A percentile compares a stretch with the other conserved stretches of the same genome.
These are phyloP conservation scores for Phalacrocorax carbo DNA, from an alignment of 2,113 vertebrate species.

Conservation along the genomic window DNA sequence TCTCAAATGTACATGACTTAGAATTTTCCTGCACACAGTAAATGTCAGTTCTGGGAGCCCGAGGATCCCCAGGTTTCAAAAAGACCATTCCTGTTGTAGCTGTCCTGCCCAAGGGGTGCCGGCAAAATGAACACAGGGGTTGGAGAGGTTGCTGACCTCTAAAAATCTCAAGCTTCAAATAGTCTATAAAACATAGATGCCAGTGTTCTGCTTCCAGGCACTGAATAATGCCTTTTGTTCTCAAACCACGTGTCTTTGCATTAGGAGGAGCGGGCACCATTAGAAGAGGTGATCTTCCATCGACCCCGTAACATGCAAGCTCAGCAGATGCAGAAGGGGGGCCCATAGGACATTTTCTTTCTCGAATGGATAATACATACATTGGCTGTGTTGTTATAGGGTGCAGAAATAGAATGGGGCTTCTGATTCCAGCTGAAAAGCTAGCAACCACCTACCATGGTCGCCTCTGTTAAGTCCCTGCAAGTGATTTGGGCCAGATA, in stretches of 20 bases:
- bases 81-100: background rate
- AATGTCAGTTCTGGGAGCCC: background rate
- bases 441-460: fast-evolving
- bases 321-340: constrained; percentile 1
- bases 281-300: background rate
- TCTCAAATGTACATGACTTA: background rate
- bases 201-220: constrained; percentile 29
- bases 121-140: background rate
- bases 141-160: constrained; percentile 51
- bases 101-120: constrained; percentile 23
- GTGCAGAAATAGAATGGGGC: background rate
- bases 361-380: background rate
- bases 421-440: background rate
- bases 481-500: background rate
- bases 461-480: background rate
- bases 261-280: background rate
- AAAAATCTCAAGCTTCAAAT: constrained; percentile 57
- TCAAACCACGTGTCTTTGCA: background rate
- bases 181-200: constrained; percentile 45
- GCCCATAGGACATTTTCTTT: background rate
- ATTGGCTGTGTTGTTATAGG: background rate
- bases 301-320: background rate
- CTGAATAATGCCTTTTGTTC: constrained; percentile 64
- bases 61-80: constrained; percentile 29
- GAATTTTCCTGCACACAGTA: constrained; percentile 4